These are phyloP conservation scores for Silurus lanzhouensis DNA, from an alignment of 2,797 vertebrate species.

Conservation along the genomic window DNA sequence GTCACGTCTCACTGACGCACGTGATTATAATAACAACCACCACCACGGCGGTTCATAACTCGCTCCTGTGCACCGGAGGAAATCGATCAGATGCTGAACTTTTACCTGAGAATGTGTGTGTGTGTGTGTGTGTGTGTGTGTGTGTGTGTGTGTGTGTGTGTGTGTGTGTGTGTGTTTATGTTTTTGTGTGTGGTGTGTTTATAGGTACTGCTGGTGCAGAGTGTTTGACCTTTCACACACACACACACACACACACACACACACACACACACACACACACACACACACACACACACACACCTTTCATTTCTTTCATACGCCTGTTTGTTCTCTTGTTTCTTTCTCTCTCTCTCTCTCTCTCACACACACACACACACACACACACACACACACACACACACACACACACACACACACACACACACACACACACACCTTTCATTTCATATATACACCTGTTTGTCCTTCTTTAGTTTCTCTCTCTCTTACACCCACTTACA, in stretches of 20 bases:
- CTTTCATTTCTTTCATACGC: background rate
- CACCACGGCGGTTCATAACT: background rate
- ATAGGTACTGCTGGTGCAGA: background rate
- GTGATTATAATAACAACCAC: background rate
- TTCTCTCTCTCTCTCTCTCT: too few species aligned
- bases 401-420: too few species aligned
- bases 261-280: background rate
- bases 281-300: background rate
- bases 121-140: background rate
- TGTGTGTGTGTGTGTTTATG: background rate
- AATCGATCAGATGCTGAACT: background rate
- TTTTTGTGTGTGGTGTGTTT: too few species aligned
- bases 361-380: too few species aligned
- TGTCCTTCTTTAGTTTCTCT: too few species aligned
- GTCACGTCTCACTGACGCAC: background rate
- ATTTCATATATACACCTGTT: too few species aligned
- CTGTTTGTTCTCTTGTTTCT: background rate
- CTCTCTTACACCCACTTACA: too few species aligned
- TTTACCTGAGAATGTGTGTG: background rate
- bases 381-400: too few species aligned
- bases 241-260: background rate
- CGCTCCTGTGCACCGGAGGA: background rate
- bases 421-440: too few species aligned
- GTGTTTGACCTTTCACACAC: background rate
- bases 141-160: background rate